Evolutionary conservation across 2,113 vertebrate genomes (phyloP).

Genomic region (Motacilla tschutschensis): DNA sequence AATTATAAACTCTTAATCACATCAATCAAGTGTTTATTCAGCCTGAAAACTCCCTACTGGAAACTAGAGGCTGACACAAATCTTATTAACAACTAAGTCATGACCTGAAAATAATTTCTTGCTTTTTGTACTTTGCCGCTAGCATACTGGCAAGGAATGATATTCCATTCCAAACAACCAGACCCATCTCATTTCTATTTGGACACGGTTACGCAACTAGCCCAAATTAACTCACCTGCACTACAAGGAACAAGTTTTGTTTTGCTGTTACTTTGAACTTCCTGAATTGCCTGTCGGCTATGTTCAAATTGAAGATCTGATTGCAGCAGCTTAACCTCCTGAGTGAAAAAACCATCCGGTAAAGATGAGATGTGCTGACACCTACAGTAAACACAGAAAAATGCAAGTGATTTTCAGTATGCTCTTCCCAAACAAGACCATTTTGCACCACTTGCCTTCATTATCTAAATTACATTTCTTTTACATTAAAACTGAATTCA

Average conservation of each 20-base stretch:
- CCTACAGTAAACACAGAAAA: slow-evolving; percentile 60
- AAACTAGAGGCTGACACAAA: background rate
- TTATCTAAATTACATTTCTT: background rate
- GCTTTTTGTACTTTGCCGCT: background rate
- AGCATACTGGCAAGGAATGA: background rate
- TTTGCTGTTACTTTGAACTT: slow-evolving; percentile 33
- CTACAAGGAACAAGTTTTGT: slow-evolving; percentile 85
- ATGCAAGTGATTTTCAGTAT: background rate
- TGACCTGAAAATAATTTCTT: background rate
- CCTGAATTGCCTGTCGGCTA: slow-evolving; percentile 74
- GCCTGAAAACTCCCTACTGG: background rate
- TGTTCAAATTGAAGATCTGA: slow-evolving; percentile 83
- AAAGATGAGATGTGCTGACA: slow-evolving; percentile 75
- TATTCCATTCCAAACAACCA: background rate
- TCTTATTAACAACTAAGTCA: background rate
- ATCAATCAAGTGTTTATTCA: background rate
- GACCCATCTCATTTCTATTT: background rate
- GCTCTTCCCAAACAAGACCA: background rate
- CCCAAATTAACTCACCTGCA: slow-evolving; percentile 76
- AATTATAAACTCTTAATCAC: background rate
- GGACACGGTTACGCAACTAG: background rate
- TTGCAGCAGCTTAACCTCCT: slow-evolving; percentile 75
- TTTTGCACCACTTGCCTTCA: background rate
- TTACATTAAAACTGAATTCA: background rate
- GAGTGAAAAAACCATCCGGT: slow-evolving; percentile 78